These are phyloP conservation scores for Epistrophe grossulariae DNA, from an alignment of 2,888 invertebrate genomes.

Conservation along the genomic window DNA sequence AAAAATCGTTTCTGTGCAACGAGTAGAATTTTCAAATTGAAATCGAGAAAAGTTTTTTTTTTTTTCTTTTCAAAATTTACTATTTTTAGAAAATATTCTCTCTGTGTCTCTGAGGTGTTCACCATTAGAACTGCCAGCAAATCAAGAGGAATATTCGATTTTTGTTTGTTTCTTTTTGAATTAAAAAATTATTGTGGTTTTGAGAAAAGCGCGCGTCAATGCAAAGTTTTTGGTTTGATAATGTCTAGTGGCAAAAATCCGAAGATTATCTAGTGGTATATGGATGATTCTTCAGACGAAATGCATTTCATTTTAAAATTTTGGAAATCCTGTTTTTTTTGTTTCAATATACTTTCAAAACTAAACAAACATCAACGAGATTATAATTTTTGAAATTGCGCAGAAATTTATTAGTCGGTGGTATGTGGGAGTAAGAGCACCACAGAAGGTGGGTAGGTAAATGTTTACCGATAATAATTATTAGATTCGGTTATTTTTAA, in stretches of 20 bases:
- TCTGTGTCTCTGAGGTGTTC: slow-evolving; percentile 12
- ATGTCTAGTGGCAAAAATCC: neutral
- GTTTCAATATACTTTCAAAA: neutral
- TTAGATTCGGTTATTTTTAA: slow-evolving; percentile 41
- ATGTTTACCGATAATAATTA: slow-evolving; percentile 48
- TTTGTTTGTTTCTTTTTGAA: slow-evolving; percentile 41
- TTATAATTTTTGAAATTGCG: neutral
- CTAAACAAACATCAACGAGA: slow-evolving; percentile 5
- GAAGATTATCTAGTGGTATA: neutral
- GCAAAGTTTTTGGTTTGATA: slow-evolving; percentile 1
- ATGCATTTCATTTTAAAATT: slow-evolving; percentile 32
- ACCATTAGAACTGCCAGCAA: slow-evolving; percentile 5
- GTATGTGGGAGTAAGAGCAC: slow-evolving; percentile 26
- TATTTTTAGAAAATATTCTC: slow-evolving; percentile 69
- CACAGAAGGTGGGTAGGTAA: slow-evolving; percentile 36
- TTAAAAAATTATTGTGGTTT: slow-evolving; percentile 10
- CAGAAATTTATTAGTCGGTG: neutral
- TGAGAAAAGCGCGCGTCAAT: slow-evolving; percentile 40
- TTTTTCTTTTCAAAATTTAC: slow-evolving; percentile 12
- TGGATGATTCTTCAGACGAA: neutral
- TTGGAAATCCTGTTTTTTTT: neutral
- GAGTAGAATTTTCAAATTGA: slow-evolving; percentile 46
- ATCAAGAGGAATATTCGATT: slow-evolving; percentile 2
- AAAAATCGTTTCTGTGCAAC: slow-evolving; percentile 68
- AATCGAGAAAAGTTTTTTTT: slow-evolving; percentile 33